Percentiles rank a stretch among this genome's conserved stretches.
Evolutionary conservation across 2,888 invertebrate genomes (phyloP).

Genomic region (Trissoscelio sp.): DNA sequence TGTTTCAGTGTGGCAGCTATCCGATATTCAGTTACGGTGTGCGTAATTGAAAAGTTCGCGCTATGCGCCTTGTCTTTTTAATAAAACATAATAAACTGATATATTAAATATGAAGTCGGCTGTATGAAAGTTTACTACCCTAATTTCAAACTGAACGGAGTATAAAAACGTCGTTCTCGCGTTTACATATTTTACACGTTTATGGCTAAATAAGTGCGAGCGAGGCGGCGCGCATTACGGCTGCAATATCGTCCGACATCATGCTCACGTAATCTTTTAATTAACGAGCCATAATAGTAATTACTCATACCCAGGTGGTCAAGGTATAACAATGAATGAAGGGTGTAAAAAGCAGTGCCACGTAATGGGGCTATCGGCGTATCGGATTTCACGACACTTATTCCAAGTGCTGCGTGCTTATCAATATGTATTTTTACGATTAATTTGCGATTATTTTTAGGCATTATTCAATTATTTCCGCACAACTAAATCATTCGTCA

Average conservation of each 20-base stretch:
- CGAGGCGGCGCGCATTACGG: constrained; percentile 25
- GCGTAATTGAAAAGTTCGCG: constrained; percentile 24
- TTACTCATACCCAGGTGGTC: constrained; percentile 60
- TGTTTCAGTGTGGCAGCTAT: constrained; percentile 17
- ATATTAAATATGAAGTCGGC: constrained; percentile 20
- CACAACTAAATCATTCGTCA: too few species aligned
- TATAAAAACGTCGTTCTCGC: constrained; percentile 49
- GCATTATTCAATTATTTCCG: neutral
- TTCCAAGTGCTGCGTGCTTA: neutral
- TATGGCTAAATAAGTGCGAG: constrained; percentile 56
- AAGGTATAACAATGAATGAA: constrained; percentile 52
- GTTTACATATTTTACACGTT: constrained; percentile 58
- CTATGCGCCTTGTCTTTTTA: constrained; percentile 15
- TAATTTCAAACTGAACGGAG: constrained; percentile 20
- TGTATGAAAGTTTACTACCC: constrained; percentile 36
- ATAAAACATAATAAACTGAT: constrained; percentile 25
- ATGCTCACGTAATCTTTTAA: constrained; percentile 61
- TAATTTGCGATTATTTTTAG: neutral
- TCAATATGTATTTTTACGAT: constrained; percentile 4
- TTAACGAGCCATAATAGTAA: constrained; percentile 58
- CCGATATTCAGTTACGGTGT: constrained; percentile 7
- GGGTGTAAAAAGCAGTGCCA: constrained; percentile 48
- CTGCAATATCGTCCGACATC: constrained; percentile 51
- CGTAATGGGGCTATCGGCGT: constrained; percentile 36
- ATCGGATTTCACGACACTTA: constrained; percentile 33